A percentile compares a stretch with the other conserved stretches of the same genome.
These are phyloP conservation scores for Pseudomugil gertrudae DNA, from an alignment of 2,797 vertebrate genomes.

Conservation along the genomic window DNA sequence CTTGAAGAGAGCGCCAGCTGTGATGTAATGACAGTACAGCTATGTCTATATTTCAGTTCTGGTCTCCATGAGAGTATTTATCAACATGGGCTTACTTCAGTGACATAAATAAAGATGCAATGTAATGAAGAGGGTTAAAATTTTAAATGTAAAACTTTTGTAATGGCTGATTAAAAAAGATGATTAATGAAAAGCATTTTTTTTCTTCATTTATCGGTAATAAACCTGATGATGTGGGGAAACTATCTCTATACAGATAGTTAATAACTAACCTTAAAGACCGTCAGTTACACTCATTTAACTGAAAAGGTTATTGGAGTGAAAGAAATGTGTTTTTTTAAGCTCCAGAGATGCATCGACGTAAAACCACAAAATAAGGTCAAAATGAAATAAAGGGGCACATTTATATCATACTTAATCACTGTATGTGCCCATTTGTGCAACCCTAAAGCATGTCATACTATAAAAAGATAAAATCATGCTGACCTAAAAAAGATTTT, in stretches of 20 bases:
- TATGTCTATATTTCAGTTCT: conserved; percentile 51
- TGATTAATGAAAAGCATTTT: conserved; percentile 31
- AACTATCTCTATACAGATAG: too few relatives aligned
- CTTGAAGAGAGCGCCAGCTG: conserved; percentile 63
- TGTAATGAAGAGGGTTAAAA: conserved; percentile 22
- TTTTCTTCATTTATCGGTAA: neutral
- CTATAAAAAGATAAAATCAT: neutral
- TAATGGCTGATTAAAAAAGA: conserved; percentile 41
- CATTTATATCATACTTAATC: neutral
- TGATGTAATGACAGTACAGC: conserved; percentile 67
- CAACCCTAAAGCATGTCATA: neutral
- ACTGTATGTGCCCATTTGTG: neutral
- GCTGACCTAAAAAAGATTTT: neutral
- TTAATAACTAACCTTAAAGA: too few relatives aligned
- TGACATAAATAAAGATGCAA: conserved; percentile 37
- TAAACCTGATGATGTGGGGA: neutral
- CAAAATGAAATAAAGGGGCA: too few relatives aligned
- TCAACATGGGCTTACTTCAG: conserved; percentile 33
- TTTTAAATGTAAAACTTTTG: conserved; percentile 21
- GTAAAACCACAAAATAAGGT: too few relatives aligned
- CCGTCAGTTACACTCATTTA: too few relatives aligned
- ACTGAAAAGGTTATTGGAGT: too few relatives aligned
- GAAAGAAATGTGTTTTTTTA: too few relatives aligned
- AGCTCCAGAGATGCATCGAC: too few relatives aligned
- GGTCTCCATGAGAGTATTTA: conserved; percentile 41